Conservation (phyloP, 2,888 invertebrate species). For the Dromius quadrimaculatus region DNA sequence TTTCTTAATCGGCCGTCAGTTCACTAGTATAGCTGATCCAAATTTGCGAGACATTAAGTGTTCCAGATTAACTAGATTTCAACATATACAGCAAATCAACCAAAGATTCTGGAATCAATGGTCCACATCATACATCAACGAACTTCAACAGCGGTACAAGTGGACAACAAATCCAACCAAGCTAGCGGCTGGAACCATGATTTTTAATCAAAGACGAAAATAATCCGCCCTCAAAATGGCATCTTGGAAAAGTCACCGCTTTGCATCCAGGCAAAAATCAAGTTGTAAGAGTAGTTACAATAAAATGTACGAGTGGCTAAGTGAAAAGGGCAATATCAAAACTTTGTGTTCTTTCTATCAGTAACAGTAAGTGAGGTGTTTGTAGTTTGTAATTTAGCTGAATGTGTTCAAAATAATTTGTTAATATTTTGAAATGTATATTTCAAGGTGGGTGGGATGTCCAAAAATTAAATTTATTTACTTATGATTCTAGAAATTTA, state of each 20-base stretch:
- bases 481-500: no score
- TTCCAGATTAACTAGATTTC: slow-evolving; percentile 42
- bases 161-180: slow-evolving; percentile 41
- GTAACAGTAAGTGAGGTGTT: no score
- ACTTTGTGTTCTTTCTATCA: slow-evolving; percentile 51
- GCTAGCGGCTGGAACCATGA: slow-evolving; percentile 46
- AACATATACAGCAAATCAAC: slow-evolving; percentile 39
- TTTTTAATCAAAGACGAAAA: slow-evolving; percentile 54
- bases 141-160: slow-evolving; percentile 53
- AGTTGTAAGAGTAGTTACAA: slow-evolving; percentile 50
- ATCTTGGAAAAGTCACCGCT: slow-evolving; percentile 49
- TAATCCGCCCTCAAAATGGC: slow-evolving; percentile 51
- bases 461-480: no score
- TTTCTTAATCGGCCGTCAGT: slow-evolving; percentile 51
- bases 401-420: no score
- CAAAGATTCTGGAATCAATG: slow-evolving; percentile 54
- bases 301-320: slow-evolving; percentile 41
- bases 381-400: no score
- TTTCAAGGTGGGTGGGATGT: no score
- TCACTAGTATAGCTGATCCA: slow-evolving; percentile 53
- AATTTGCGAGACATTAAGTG: slow-evolving; percentile 25
- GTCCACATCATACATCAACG: slow-evolving; percentile 53
- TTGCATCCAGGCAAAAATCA: slow-evolving; percentile 54
- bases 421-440: no score
- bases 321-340: slow-evolving; percentile 41